Base-by-base conservation (phyloP, 2,113 vertebrate species). In the Hydrochoerus hydrochaeris region DNA sequence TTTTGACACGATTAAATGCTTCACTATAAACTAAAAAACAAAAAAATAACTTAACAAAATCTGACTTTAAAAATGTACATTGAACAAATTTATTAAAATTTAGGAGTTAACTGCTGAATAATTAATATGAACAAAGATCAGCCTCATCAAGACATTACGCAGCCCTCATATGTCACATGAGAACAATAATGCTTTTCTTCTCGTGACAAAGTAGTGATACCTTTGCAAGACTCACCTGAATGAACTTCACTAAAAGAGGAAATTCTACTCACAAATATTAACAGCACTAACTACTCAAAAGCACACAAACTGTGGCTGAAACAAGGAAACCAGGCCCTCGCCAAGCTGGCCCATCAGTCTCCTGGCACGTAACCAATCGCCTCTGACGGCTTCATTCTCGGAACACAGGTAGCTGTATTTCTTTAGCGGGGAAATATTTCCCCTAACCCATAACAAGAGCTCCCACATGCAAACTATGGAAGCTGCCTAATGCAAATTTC, bases 211-310 rank as follows among this genome's bases (percentile, higher is more conserved):
- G 52, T 44, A 97, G 44, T 19, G 63, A 92, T 62, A 87, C 6
- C 3, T 83, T 91, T 26, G 12, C n/a, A 96, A 32, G 13, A 77
- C 65, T 30, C 73, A 58, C 7, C 80, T 91, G 38, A 94, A 86
- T 32, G 13, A 94, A 92, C 62, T 89, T 78, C 52, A 93, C 91
- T 88, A 41, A 62, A 95, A 90, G 54, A 87, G 8, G 44, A 95
- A 63, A 91, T 49, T 63, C 30, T 95, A 82, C 35, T 91, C 46
- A 73, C n/a, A 84, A 91, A 85, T 67, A 92, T 69, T 84, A 88
- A 46, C 12, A 67, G 35, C 32, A 69, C 75, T 32, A 85, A 82
- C 94, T 90, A 60, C 52, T 87, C 30, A 73, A 91, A 91, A 88
- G 7, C 80, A 85, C 67, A 73, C 52, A 86, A 77, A 35, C 63